Evolutionary conservation across 2,797 vertebrate species (phyloP).

Genomic region (Eulemur rubriventer): DNA sequence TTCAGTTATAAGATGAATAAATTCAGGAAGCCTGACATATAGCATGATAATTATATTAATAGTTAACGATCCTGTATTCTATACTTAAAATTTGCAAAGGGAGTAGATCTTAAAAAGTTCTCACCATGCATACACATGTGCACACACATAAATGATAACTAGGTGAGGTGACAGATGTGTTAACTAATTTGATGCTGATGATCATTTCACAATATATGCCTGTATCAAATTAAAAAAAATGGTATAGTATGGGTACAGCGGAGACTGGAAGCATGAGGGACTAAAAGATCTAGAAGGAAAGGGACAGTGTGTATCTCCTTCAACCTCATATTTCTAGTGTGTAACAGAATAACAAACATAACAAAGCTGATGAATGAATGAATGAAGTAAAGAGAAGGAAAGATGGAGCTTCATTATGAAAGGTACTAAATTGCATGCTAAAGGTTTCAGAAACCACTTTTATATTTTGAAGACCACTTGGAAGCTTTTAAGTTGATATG

Average conservation of each 20-base stretch:
- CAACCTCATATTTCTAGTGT: neutral
- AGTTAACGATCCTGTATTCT: neutral
- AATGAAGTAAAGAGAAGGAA: neutral
- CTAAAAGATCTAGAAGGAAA: neutral
- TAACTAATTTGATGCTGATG: neutral
- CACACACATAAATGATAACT: neutral
- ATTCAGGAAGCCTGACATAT: neutral
- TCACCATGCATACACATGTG: neutral
- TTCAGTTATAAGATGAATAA: neutral
- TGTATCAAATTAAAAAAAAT: neutral
- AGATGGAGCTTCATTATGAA: neutral
- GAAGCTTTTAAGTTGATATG: neutral
- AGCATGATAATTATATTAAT: neutral
- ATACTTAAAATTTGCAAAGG: neutral
- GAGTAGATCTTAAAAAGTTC: neutral
- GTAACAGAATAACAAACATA: neutral
- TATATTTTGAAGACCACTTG: neutral
- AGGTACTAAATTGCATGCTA: neutral
- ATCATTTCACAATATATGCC: neutral
- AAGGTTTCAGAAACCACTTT: conserved; percentile 19
- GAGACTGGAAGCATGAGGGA: neutral
- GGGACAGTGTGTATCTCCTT: neutral
- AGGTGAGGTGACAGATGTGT: neutral
- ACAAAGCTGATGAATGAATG: neutral
- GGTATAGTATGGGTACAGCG: neutral